Conservation (phyloP, 2,888 invertebrate genomes). For the Parapristionchus giblindavisi region DNA sequence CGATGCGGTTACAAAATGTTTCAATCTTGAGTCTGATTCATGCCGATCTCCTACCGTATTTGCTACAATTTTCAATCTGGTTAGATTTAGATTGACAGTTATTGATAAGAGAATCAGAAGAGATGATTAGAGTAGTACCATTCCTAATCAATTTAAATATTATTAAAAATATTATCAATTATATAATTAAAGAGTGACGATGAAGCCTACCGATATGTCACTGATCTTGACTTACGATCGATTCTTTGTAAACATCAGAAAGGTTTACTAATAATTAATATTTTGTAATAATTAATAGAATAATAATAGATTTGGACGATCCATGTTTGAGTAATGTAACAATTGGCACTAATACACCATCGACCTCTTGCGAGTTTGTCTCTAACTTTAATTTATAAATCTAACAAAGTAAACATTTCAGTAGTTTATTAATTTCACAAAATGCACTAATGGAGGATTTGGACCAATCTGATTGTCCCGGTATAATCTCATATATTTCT, state of each 20-base stretch:
- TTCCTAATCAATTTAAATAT: not conserved
- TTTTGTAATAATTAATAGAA: not conserved
- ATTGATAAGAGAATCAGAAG: not conserved
- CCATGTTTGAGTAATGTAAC: not conserved
- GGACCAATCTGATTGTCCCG: slow-evolving; percentile 2
- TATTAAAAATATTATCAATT: too few relatives aligned
- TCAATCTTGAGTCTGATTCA: slow-evolving; percentile 13
- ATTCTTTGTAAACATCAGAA: slow-evolving; percentile 11
- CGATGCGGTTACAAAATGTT: slow-evolving; percentile 1
- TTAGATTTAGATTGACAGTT: not conserved
- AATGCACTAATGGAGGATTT: too few relatives aligned
- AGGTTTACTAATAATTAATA: not conserved
- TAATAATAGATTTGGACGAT: not conserved
- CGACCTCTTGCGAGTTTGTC: slow-evolving; percentile 14
- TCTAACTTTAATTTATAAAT: too few relatives aligned
- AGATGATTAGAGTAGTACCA: not conserved
- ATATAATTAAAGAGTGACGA: too few relatives aligned
- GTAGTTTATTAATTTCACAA: too few relatives aligned
- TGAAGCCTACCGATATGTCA: not conserved
- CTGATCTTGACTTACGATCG: slow-evolving; percentile 16
- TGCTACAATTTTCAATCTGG: not conserved
- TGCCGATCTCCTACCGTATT: slow-evolving; percentile 30
- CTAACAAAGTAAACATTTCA: too few relatives aligned
- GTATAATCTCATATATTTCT: not conserved
- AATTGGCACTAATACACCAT: not conserved